These are phyloP conservation scores for Medauroidea extradentata DNA, from an alignment of 1,140 invertebrate species.

Conservation along the genomic window DNA sequence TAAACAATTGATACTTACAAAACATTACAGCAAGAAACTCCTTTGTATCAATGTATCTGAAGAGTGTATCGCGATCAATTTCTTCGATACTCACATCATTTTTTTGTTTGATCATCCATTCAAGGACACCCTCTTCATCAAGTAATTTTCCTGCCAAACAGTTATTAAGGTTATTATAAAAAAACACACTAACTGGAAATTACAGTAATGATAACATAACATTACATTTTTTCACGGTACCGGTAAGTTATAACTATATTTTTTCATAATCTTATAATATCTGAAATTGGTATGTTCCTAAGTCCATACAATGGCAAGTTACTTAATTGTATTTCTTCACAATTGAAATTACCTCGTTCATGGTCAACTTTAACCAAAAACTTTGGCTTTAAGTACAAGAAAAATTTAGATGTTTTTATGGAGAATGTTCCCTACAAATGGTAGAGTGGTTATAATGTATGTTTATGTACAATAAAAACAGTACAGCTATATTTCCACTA, in stretches of 20 bases:
- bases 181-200: neutral
- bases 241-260: too few relatives aligned
- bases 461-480: too few relatives aligned
- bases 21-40: slow-evolving; percentile 91
- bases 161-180: neutral
- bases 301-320: too few relatives aligned
- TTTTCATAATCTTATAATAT: slow-evolving; percentile 2
- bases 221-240: too few relatives aligned
- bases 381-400: too few relatives aligned
- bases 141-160: slow-evolving; percentile 72
- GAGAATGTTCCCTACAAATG: too few relatives aligned
- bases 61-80: slow-evolving; percentile 77
- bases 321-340: too few relatives aligned
- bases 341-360: too few relatives aligned
- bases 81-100: slow-evolving; percentile 91
- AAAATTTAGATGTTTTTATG: too few relatives aligned
- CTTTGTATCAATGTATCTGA: slow-evolving; percentile 83
- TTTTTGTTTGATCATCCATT: slow-evolving; percentile 89
- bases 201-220: neutral
- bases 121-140: slow-evolving; percentile 78
- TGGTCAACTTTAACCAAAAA: too few relatives aligned
- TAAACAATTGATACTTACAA: slow-evolving; percentile 64
- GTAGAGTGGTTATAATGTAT: too few relatives aligned
- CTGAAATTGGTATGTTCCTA: neutral
- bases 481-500: too few relatives aligned